A percentile compares a stretch with the other conserved stretches of the same genome.
phyloP scores from a whole-genome alignment of 2,888 invertebrate species.

The Leptura quadrifasciata region DNA sequence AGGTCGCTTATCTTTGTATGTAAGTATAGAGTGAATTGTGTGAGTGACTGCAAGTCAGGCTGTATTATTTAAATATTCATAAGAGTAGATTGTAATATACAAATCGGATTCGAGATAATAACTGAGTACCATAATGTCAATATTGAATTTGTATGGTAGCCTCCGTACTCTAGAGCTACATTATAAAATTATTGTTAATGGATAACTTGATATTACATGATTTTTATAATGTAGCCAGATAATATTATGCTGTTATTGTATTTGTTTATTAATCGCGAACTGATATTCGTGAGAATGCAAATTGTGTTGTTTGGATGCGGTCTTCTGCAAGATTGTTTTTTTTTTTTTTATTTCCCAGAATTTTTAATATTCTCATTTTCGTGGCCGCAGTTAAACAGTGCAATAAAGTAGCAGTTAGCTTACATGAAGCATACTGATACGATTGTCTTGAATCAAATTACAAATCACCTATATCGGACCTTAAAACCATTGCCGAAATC shows the following conservation, averaged over 20 bases:
- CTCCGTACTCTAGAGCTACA: conserved; percentile 50
- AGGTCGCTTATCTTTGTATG: conserved; percentile 56
- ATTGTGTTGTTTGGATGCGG: conserved; percentile 52
- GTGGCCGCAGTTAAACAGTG: conserved; percentile 53
- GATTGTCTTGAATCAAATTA: conserved; percentile 32
- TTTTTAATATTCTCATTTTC: conserved; percentile 35
- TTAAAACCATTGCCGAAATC: conserved; percentile 44
- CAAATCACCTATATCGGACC: conserved; percentile 31
- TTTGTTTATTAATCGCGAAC: conserved; percentile 65
- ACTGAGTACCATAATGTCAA: conserved; percentile 61
- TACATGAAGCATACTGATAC: conserved; percentile 12
- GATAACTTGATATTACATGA: conserved; percentile 45
- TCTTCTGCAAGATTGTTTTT: conserved; percentile 31
- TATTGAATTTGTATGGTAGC: conserved; percentile 42
- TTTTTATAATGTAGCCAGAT: conserved; percentile 63
- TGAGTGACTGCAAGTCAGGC: conserved; percentile 71
- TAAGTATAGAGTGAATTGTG: conserved; percentile 55
- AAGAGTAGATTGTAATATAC: conserved; percentile 62
- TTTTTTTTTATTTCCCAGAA: conserved; percentile 32
- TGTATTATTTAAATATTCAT: conserved; percentile 70
- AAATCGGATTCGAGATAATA: conserved; percentile 59
- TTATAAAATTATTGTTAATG: conserved; percentile 52
- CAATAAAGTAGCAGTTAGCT: conserved; percentile 41
- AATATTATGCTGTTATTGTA: conserved; percentile 64
- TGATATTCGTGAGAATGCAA: conserved; percentile 57